These are phyloP conservation scores for Hemichromis elongatus DNA, from an alignment of 2,113 vertebrate genomes.

Conservation along the genomic window DNA sequence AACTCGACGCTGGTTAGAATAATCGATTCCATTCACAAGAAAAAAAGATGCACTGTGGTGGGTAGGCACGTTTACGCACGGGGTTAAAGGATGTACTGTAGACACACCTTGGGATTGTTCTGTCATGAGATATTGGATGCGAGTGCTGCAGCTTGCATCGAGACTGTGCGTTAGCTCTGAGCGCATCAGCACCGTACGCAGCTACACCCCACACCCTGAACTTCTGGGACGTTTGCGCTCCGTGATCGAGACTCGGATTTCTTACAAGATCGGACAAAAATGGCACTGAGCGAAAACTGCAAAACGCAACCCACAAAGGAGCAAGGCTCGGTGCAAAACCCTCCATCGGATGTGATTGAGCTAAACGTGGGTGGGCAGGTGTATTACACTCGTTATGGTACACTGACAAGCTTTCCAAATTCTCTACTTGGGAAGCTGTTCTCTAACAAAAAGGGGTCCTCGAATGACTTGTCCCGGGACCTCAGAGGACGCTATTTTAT, in stretches of 20 bases:
- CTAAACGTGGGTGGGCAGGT: slow-evolving; percentile 98
- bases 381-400: slow-evolving; percentile 92
- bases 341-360: slow-evolving; percentile 91
- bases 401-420: slow-evolving; percentile 88
- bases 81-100: slow-evolving; percentile 27
- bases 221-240: slow-evolving; percentile 45
- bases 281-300: slow-evolving; percentile 96
- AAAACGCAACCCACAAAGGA: slow-evolving; percentile 85
- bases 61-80: slow-evolving; percentile 45
- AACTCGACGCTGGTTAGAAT: slow-evolving; percentile 36
- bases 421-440: slow-evolving; percentile 95
- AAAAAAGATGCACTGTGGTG: slow-evolving; percentile 1
- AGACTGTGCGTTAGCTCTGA: slow-evolving; percentile 15
- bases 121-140: slow-evolving; percentile 29
- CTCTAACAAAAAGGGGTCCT: slow-evolving; percentile 84
- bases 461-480: slow-evolving; percentile 90
- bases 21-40: slow-evolving; percentile 34
- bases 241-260: slow-evolving; percentile 3
- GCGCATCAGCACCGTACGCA: slow-evolving; percentile 29
- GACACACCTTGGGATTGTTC: slow-evolving; percentile 37
- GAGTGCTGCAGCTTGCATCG: slow-evolving; percentile 20
- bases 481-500: slow-evolving; percentile 95
- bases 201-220: slow-evolving; percentile 41
- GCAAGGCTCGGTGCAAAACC: slow-evolving; percentile 75
- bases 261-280: slow-evolving; percentile 37